Base-by-base conservation (phyloP, 2,797 vertebrate genomes). In the Lycodopsis pacificus region DNA sequence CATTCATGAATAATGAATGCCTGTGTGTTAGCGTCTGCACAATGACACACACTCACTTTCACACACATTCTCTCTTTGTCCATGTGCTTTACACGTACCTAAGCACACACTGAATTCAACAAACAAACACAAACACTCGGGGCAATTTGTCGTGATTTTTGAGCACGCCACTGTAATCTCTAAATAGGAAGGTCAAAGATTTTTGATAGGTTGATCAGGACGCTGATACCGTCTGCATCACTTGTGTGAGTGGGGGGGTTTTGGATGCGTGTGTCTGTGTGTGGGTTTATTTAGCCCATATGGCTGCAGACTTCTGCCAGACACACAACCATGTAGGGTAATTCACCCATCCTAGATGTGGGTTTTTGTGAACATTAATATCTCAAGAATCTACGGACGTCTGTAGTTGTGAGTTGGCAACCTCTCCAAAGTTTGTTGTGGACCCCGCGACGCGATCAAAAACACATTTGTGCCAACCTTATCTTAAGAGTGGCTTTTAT, bases 401-500 rank as follows among this genome's bases (percentile, higher is more conserved):
- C 83, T 87, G 91, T 61, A 86, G 86, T 86, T 86, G 80, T 58
- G 86, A 81, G 81, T 90, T 90, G 91, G 91, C 91, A 91, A 77
- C 79, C 51, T 80, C 83, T 88, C 87, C 80, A 88, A 83, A 82
- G 85, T 88, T 90, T 87, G 78, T 88, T 20, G 79, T 84, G 83
- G 87, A 88, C 76, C 81, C 75, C 57, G 81, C 69, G 64, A 89
- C 85, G 77, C 63, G 75, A 91, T 94, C 84, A 89, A 89, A 91
- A 92, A 87, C 92, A 92, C 83, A 89, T 91, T 93, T 91, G 89
- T 91, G 82, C 92, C 90, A 91, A 90, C 89, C 92, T 94, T 92
- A 93, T 94, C 94, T 93, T 89, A 83, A 92, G 88, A 87, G 84
- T 71, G 85, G 82, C 91, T 92, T 93, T 90, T 84, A 89, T 89